Base-by-base conservation (phyloP, 2,113 vertebrate genomes). In the Myodes glareolus region DNA sequence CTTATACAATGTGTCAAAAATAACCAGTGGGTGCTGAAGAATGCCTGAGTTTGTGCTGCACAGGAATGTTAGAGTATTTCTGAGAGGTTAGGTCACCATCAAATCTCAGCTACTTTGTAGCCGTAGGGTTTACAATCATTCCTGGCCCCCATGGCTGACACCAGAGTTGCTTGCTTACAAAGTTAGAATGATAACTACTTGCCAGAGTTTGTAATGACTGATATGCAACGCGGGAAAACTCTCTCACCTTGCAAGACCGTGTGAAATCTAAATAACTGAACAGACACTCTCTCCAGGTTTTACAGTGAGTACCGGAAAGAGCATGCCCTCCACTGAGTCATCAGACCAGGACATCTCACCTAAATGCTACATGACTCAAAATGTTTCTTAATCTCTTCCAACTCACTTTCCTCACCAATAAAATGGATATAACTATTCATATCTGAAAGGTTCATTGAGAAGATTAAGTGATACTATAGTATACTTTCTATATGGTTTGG, bases 351-450 rank as follows among this genome's bases (percentile, higher is more conserved):
- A 47, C 73, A 73, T 39, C 33, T 45, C 19, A 45, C 6, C 78
- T 68, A 75, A 68, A 3, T 50, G 76, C 14, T 89, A 0, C 14
- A 23, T 80, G 47, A 92, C 63, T 75, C 36, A 9, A 58, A 89
- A 63, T 5, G 47, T 92, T 91, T 87, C 72, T 72, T 75, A 76
- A 58, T 58, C 68, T 88, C 72, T 91, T 89, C 45, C 88, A 78
- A 45, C 8, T 94, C 90, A 67, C 86, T 84, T 91, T 94, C 63
- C 78, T 91, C 21, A 91, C 52, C n/a, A 92, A 23, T 70, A 89
- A 95, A 9, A 87, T 42, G 39, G 55, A 25, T 23, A 75, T 39
- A 25, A 80, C 92, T n/a, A 85, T 70, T 84, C 68, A 82, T 78
- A 90, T 33, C 75, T 72, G 84, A 92, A 96, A 94, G 6, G 70